Conservation (phyloP, 1,140 invertebrate genomes). For the Drosophila mojavensis region DNA sequence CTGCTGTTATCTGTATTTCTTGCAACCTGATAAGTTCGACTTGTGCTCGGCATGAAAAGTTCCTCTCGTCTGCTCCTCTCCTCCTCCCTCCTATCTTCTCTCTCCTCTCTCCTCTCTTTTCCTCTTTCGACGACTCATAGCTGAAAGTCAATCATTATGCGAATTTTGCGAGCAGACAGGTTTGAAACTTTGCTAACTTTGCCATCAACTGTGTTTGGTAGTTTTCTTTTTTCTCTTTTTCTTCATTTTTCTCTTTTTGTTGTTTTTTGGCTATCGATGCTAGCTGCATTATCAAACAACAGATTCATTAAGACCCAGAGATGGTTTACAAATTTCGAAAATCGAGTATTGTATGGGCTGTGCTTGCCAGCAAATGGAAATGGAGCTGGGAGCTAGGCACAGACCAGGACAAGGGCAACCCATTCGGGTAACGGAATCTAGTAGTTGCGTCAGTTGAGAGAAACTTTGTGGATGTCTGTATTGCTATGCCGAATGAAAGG, state of each 20-base stretch:
- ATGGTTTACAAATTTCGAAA: slow-evolving; percentile 65
- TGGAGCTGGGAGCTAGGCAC: neutral
- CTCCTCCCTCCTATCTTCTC: neutral
- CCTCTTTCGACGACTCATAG: neutral
- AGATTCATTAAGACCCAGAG: slow-evolving; percentile 74
- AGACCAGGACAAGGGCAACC: neutral
- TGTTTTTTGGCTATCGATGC: slow-evolving; percentile 5
- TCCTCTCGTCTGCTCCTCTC: neutral
- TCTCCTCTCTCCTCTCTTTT: neutral
- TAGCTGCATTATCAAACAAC: slow-evolving; percentile 74
- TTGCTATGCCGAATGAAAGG: no score
- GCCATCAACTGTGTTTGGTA: slow-evolving; percentile 35
- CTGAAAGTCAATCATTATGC: slow-evolving; percentile 44
- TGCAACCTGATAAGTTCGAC: slow-evolving; percentile 60
- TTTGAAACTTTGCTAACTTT: slow-evolving; percentile 72
- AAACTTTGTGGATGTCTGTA: no score
- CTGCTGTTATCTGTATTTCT: slow-evolving; percentile 11
- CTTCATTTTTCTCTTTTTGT: neutral
- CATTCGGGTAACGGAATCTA: neutral
- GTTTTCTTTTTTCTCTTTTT: slow-evolving; percentile 28
- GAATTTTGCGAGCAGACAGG: slow-evolving; percentile 55
- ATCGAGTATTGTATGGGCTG: slow-evolving; percentile 16
- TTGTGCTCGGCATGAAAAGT: slow-evolving; percentile 26
- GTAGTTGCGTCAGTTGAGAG: neutral
- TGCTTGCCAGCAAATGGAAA: neutral